A percentile compares a stretch with the other conserved stretches of the same genome.
phyloP scores from a whole-genome alignment of 2,113 vertebrate genomes.

The Percopsis transmontana region DNA sequence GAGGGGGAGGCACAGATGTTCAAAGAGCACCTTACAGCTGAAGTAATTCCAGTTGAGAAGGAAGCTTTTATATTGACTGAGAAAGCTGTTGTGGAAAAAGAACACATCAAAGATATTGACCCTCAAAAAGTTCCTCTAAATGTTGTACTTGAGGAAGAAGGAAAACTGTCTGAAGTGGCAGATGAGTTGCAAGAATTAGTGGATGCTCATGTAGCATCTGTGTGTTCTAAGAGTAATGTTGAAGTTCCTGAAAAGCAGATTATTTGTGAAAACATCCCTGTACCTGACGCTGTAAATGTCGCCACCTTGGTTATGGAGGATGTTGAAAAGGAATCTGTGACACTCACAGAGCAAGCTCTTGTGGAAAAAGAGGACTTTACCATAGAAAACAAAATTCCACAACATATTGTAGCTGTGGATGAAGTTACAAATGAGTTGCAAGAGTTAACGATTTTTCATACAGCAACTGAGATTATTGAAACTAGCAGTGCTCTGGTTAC shows the following conservation, averaged over 20 bases:
- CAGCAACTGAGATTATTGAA: slow-evolving; percentile 25
- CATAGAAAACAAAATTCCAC: slow-evolving; percentile 5
- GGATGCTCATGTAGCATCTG: too few relatives aligned
- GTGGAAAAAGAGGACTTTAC: too few relatives aligned
- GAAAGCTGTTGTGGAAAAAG: not conserved
- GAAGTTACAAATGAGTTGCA: slow-evolving; percentile 36
- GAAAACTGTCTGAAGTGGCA: not conserved
- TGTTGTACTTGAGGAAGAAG: too few relatives aligned
- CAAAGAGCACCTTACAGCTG: not conserved
- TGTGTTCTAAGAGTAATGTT: slow-evolving; percentile 13
- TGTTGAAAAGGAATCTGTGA: not conserved
- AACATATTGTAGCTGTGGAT: slow-evolving; percentile 13
- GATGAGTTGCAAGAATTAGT: slow-evolving; percentile 14
- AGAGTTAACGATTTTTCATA: slow-evolving; percentile 31
- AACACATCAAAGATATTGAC: not conserved
- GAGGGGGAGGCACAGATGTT: not conserved
- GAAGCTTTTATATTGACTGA: not conserved
- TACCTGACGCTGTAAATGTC: slow-evolving; percentile 15
- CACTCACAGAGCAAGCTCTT: slow-evolving; percentile 3
- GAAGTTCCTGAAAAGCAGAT: slow-evolving; percentile 17
- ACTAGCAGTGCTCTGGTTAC: slow-evolving; percentile 5
- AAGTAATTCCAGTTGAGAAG: not conserved
- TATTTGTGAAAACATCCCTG: slow-evolving; percentile 18
- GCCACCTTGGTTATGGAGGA: not conserved
- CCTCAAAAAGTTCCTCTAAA: too few relatives aligned